Percentiles rank a stretch among this genome's conserved stretches.
These are phyloP conservation scores for Dusona sp. DNA, from an alignment of 2,888 invertebrate species.

Conservation along the genomic window DNA sequence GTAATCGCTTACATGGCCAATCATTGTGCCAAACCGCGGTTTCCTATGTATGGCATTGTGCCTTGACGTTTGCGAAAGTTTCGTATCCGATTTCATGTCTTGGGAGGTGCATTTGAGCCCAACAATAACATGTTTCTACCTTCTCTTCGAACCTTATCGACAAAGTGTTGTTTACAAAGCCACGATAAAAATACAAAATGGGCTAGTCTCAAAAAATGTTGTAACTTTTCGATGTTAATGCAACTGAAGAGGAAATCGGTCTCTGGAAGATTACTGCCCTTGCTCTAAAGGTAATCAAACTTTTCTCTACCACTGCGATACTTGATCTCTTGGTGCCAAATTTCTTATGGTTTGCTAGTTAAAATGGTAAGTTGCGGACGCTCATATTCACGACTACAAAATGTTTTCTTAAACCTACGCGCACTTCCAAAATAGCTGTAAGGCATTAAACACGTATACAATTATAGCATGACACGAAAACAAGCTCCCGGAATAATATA, in stretches of 20 bases:
- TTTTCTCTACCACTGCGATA: background rate
- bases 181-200: background rate
- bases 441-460: background rate
- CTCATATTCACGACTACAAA: background rate
- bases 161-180: background rate
- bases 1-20: slow-evolving; percentile 10
- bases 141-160: background rate
- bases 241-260: background rate
- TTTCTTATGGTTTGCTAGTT: background rate
- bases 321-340: background rate
- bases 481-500: background rate
- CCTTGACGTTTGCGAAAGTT: slow-evolving; percentile 12
- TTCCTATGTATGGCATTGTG: background rate
- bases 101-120: slow-evolving; percentile 2
- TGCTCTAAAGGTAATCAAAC: background rate
- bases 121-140: slow-evolving; percentile 1
- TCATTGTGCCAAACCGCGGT: background rate
- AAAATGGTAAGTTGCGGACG: background rate
- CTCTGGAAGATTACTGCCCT: background rate
- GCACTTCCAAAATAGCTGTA: background rate
- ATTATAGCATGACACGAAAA: background rate
- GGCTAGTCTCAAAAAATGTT: background rate
- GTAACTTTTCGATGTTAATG: background rate
- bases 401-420: background rate
- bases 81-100: background rate